Evolutionary conservation across 2,888 invertebrate genomes (phyloP), one percentile per base, ranked within the genome.

Genomic region (Epistrophella euchroma): DNA sequence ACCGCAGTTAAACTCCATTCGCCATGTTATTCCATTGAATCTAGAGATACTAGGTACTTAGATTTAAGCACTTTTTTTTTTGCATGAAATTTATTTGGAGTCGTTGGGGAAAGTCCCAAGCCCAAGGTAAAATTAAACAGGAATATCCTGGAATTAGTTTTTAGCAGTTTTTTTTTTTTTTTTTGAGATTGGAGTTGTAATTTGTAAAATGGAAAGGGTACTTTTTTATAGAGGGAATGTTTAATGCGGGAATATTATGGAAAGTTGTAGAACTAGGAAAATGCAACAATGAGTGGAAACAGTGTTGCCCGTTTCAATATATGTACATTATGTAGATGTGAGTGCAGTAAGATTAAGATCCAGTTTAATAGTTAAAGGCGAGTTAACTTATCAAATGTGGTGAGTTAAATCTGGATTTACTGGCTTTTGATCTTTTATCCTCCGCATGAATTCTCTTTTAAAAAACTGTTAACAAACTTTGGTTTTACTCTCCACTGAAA

Each of bases 101-200:
- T 45, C 11, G 4, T n/a, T 35, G 25, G 43, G n/a, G 37, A 55
- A 47, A 64, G 35, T 47, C 64, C 64, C 43, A 70, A 43, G 35
- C 28, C 40, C 40, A 68, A 35, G 52, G 66, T 35, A 68, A 32
- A 15, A 15, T 4, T 50, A 83, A 70, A 78, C 71, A 64, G 71
- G 75, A 80, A 85, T 76, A 55, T 80, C 75, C 71, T 80, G 75
- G 76, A 80, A 85, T 64, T 52, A 45, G 37, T 22, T 56, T 70
- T 50, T 55, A 78, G 45, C 32, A 19, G 4, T 2, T 64, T 17
- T 45, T n/a, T n/a, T 28, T 32, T 9, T 15, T 25, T 0, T 11
- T 11, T 11, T 40, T 40, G 7, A n/a, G n/a, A n/a, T 40, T 17
- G 58, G 37, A 60, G 40, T 64, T 64, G 40, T 60, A 22, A 60